Evolutionary conservation across 2,888 invertebrate species (phyloP).

Genomic region (Folsomia manolachei): DNA sequence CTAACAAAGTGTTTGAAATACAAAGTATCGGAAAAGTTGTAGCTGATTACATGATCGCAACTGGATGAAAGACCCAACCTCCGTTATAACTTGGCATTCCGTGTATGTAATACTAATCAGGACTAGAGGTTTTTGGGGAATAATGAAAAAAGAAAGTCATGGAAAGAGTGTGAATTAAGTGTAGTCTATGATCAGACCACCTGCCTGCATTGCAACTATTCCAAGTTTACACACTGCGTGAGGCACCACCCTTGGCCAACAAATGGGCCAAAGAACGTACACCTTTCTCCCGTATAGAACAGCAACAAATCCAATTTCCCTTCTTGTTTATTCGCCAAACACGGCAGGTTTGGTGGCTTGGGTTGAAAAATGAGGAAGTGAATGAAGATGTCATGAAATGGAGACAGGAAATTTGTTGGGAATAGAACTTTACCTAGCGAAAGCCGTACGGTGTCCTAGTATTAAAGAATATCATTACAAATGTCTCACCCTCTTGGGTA

Average conservation of each 20-base stretch:
- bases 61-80: no score
- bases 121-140: no score
- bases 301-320: background rate
- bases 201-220: background rate
- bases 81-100: no score
- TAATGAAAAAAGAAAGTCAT: no score
- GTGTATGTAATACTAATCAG: no score
- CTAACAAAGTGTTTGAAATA: no score
- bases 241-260: background rate
- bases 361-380: background rate
- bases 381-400: background rate
- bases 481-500: background rate
- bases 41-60: no score
- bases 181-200: background rate
- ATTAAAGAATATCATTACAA: background rate
- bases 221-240: background rate
- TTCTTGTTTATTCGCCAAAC: background rate
- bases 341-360: background rate
- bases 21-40: no score
- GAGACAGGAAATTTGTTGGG: background rate
- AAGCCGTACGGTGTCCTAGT: no score
- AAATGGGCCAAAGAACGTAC: no score
- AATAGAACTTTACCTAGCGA: background rate
- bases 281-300: background rate
- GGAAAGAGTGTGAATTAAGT: background rate